Conservation (phyloP, 1,140 invertebrate genomes). For the Phymastichus coffea region DNA sequence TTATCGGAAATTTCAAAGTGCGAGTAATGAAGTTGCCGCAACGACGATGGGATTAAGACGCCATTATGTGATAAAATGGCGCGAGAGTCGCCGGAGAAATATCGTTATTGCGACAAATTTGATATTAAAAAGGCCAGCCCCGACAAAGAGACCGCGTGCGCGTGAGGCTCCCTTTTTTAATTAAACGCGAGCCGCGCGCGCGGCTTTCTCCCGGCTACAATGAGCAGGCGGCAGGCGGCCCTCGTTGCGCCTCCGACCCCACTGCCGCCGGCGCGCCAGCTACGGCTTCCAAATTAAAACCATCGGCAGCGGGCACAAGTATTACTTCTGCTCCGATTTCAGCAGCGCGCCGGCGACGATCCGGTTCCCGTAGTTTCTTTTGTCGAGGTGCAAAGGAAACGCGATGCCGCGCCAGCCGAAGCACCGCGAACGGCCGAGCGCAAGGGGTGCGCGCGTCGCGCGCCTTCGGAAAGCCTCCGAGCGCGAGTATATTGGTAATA, state of each 20-base stretch:
- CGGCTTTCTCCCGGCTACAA: too few relatives aligned
- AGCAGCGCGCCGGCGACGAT: too few relatives aligned
- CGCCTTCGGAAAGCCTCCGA: too few relatives aligned
- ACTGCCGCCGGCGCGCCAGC: too few relatives aligned
- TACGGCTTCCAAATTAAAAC: too few relatives aligned
- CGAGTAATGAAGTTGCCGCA: slow-evolving; percentile 8
- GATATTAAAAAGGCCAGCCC: slow-evolving; percentile 15
- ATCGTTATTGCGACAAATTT: slow-evolving; percentile 11
- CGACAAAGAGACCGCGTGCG: neutral
- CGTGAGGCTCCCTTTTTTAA: slow-evolving; percentile 14
- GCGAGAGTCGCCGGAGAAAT: neutral
- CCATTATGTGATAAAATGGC: slow-evolving; percentile 18
- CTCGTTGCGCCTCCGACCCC: too few relatives aligned
- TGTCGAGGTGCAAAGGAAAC: neutral
- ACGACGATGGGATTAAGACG: neutral
- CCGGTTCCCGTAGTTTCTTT: neutral
- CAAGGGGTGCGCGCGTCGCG: neutral
- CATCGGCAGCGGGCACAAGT: too few relatives aligned
- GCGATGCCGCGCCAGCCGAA: neutral
- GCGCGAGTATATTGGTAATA: slow-evolving; percentile 25
- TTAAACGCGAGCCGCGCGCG: slow-evolving; percentile 7
- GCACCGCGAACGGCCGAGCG: neutral
- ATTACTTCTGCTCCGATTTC: too few relatives aligned
- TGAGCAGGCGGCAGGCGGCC: too few relatives aligned
- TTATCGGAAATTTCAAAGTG: slow-evolving; percentile 28